Evolutionary conservation across 2,113 vertebrate species (phyloP), one percentile per base, ranked within the genome.

Genomic region (Athene noctua): DNA sequence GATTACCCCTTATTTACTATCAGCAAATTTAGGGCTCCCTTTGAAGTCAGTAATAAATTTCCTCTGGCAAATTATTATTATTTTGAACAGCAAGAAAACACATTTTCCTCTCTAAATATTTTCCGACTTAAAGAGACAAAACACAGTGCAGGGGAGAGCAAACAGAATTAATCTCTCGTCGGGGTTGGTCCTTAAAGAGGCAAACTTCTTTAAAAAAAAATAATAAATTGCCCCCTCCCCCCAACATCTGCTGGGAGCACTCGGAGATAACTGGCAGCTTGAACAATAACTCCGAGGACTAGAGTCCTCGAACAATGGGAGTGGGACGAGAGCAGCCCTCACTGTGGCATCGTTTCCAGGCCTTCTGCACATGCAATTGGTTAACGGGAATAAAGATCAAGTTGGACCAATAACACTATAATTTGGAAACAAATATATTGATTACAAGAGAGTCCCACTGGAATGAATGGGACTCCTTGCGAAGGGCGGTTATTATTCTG

Each of bases 351-450:
- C 92, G 18, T 85, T 97, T 96, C 96, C 95, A 97, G 97, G 89
- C 95, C 96, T 97, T 30, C 96, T 94, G 91, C 93, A 95, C 92
- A 75, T 6, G 90, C 93, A 92, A 90, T 94, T 97, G 95, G 83
- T 80, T 82, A 40, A 11, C 1, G 0, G 96, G 89, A 96, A 95
- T 96, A 95, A 96, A 96, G 97, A 97, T 97, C 97, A 96, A 95
- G 89, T 96, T 97, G 97, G 96, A 97, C 89, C 96, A 85, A 97
- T 96, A 90, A 67, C 84, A 96, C 96, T 97, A 95, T 97, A 97
- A 97, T 97, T 97, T 96, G 95, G 91, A 79, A 97, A 97, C 95
- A 97, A 97, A 97, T 95, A 87, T 97, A 97, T 97, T 96, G 96
- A 97, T 97, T 96, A 97, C 92, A 90, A 96, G 95, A 96, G 91